phyloP scores from a whole-genome alignment of 2,797 vertebrate genomes.

The Chelidonichthys spinosus region DNA sequence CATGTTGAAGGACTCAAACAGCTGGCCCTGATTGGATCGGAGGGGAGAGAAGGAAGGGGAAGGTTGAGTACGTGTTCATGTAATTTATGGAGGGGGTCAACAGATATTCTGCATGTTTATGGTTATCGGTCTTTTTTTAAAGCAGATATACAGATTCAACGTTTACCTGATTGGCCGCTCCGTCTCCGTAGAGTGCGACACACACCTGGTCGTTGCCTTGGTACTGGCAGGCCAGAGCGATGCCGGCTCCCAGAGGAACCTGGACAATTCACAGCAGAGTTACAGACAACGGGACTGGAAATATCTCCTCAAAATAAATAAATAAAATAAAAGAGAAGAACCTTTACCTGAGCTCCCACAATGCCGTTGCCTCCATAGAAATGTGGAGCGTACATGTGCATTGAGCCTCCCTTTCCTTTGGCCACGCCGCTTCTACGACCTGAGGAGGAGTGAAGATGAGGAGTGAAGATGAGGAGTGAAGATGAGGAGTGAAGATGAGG shows the following conservation, averaged over 20 bases:
- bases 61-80: neutral
- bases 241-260: slow-evolving; percentile 95
- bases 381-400: slow-evolving; percentile 95
- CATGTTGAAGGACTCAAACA: slow-evolving; percentile 97
- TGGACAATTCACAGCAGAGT: slow-evolving; percentile 53
- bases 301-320: too few relatives aligned
- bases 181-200: slow-evolving; percentile 92
- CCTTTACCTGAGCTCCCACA: slow-evolving; percentile 94
- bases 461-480: neutral
- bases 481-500: neutral
- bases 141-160: neutral
- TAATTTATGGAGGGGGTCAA: too few relatives aligned
- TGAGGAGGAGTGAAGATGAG: slow-evolving; percentile 40
- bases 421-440: slow-evolving; percentile 91
- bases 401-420: slow-evolving; percentile 95
- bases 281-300: too few relatives aligned
- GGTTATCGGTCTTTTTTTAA: neutral
- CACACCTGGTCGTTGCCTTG: slow-evolving; percentile 91
- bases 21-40: slow-evolving; percentile 87
- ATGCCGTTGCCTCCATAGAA: slow-evolving; percentile 98
- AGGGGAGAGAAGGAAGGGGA: neutral
- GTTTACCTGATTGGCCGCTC: slow-evolving; percentile 93
- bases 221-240: slow-evolving; percentile 95
- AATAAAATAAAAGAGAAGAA: neutral
- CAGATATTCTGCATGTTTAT: too few relatives aligned